These are phyloP conservation scores for Nowickia ferox DNA, from an alignment of 2,888 invertebrate species.

Conservation along the genomic window DNA sequence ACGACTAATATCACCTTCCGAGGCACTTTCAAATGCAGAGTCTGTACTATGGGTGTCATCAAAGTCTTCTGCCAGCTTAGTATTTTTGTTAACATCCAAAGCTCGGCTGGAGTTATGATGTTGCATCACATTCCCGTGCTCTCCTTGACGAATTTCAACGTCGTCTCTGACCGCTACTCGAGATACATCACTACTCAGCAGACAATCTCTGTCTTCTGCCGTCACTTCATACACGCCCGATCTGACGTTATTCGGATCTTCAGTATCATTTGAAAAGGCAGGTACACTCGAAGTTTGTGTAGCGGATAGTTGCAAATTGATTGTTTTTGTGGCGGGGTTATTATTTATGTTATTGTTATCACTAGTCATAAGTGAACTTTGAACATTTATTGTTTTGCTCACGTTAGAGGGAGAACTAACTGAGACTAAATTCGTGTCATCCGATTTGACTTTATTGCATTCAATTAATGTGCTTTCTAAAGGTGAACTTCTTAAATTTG, in stretches of 20 bases:
- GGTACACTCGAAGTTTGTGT: conserved; percentile 44
- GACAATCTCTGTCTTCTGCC: conserved; percentile 79
- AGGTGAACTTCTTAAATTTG: conserved; percentile 1
- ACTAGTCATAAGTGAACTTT: conserved; percentile 51
- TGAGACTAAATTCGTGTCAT: conserved; percentile 38
- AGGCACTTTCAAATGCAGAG: conserved; percentile 82
- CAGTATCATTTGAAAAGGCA: conserved; percentile 34
- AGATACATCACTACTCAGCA: conserved; percentile 70
- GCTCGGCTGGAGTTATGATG: conserved; percentile 74
- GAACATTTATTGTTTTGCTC: not conserved
- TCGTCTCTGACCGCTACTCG: conserved; percentile 38
- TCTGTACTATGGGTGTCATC: conserved; percentile 82
- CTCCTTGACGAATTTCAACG: conserved; percentile 44
- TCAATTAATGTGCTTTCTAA: conserved; percentile 14
- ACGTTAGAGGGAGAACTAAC: conserved; percentile 24
- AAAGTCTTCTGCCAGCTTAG: conserved; percentile 79
- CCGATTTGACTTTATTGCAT: conserved; percentile 8
- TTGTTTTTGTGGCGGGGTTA: conserved; percentile 69
- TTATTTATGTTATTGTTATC: conserved; percentile 70
- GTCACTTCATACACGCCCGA: conserved; percentile 77
- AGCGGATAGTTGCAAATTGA: conserved; percentile 35
- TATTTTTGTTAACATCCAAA: conserved; percentile 80
- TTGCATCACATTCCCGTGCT: conserved; percentile 57
- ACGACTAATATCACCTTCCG: conserved; percentile 82
- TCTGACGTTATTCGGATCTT: conserved; percentile 28